These are phyloP conservation scores for Hydractinia symbiolongicarpus DNA, from an alignment of 30 jellyfish, hydroid and myxozoan species.

Conservation along the genomic window DNA sequence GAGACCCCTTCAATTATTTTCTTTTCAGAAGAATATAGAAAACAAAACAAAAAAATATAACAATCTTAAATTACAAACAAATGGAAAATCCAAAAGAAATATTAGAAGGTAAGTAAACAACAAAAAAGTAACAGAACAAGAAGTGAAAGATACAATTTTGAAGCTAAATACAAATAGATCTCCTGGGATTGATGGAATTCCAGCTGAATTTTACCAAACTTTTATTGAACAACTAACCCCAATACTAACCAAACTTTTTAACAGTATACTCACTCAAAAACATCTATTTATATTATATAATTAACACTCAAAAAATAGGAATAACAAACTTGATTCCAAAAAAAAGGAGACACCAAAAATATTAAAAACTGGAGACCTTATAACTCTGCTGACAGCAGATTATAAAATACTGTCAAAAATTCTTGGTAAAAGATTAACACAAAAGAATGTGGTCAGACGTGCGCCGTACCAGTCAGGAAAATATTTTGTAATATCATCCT, in stretches of 20 bases:
- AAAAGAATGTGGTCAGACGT: slow-evolving; percentile 26
- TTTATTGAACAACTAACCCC: background rate
- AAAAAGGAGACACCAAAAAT: slow-evolving; percentile 13
- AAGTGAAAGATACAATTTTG: background rate
- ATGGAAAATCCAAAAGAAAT: too few relatives aligned
- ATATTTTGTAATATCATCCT: slow-evolving; percentile 21
- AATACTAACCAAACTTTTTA: background rate
- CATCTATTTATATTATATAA: too few relatives aligned
- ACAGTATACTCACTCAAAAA: background rate
- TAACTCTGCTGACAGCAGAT: slow-evolving; percentile 14
- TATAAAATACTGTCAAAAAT: slow-evolving; percentile 33
- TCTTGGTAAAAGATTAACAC: background rate
- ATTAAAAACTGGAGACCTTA: slow-evolving; percentile 28
- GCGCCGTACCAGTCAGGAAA: slow-evolving; percentile 35
- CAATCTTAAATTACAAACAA: too few relatives aligned
- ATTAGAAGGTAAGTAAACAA: too few relatives aligned
- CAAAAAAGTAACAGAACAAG: too few relatives aligned
- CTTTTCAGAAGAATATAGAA: too few relatives aligned
- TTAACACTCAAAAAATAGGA: background rate
- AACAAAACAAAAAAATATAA: too few relatives aligned
- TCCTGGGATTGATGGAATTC: background rate
- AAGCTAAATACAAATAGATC: background rate
- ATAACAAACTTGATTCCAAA: background rate
- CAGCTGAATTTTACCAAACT: background rate
- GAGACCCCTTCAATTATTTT: too few relatives aligned